These are phyloP conservation scores for Drosophila azteca DNA, from an alignment of 1,140 invertebrate genomes.

Conservation along the genomic window DNA sequence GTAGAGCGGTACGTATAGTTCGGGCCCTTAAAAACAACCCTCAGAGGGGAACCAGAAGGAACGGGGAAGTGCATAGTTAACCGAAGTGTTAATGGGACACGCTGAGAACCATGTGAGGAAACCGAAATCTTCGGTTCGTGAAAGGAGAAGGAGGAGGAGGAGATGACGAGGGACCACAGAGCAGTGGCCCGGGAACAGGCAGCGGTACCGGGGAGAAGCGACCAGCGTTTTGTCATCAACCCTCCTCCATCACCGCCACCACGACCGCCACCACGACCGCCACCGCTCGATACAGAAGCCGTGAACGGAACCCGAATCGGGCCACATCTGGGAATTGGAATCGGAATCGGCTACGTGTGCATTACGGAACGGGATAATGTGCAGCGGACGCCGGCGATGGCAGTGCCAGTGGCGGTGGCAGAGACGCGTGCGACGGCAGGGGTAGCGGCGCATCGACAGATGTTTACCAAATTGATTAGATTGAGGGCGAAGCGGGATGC, in stretches of 20 bases:
- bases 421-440: conserved; percentile 61
- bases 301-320: conserved; percentile 13
- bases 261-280: no score
- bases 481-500: conserved; percentile 18
- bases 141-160: neutral
- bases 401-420: conserved; percentile 7
- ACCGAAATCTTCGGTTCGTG: conserved; percentile 49
- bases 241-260: conserved; percentile 29
- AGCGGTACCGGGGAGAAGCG: no score
- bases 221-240: conserved; percentile 71
- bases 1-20: conserved; percentile 8
- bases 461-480: conserved; percentile 80
- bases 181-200: no score
- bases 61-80: conserved; percentile 45
- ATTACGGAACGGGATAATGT: conserved; percentile 75
- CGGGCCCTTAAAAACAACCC: conserved; percentile 52
- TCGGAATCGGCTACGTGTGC: conserved; percentile 55
- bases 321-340: conserved; percentile 67
- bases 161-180: conserved; percentile 11
- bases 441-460: conserved; percentile 60
- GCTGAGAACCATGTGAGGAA: conserved; percentile 38
- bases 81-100: conserved; percentile 77
- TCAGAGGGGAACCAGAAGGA: conserved; percentile 12
- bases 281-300: conserved; percentile 5
- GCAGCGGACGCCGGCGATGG: conserved; percentile 38